A percentile compares a stretch with the other conserved stretches of the same genome.
Conservation (phyloP, 2,888 invertebrate genomes). For the Drosophila fungiperda region DNA sequence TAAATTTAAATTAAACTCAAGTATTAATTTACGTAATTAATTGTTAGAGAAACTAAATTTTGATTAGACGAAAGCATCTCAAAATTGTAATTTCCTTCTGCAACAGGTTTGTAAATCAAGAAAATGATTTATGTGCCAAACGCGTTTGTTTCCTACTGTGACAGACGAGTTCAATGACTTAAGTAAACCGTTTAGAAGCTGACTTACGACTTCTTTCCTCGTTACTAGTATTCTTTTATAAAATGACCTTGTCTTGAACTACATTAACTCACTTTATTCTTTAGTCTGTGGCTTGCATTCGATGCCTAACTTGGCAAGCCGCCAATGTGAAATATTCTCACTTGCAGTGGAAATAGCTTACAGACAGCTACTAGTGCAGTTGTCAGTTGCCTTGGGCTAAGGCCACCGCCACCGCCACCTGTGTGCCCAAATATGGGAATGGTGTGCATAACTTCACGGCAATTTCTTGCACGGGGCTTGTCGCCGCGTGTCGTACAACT, state of each 20-base stretch:
- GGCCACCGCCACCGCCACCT: slow-evolving; percentile 58
- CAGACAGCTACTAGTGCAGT: slow-evolving; percentile 17
- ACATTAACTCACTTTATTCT: slow-evolving; percentile 12
- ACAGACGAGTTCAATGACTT: slow-evolving; percentile 1
- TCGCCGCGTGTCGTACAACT: slow-evolving; percentile 74
- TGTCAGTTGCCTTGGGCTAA: slow-evolving; percentile 67
- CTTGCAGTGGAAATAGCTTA: slow-evolving; percentile 16
- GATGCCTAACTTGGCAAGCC: slow-evolving; percentile 25
- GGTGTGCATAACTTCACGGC: slow-evolving; percentile 74
- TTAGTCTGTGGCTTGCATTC: slow-evolving; percentile 27
- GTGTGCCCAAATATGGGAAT: slow-evolving; percentile 69
- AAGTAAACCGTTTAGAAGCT: not conserved
- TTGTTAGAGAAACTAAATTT: not conserved
- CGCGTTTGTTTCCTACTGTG: not conserved
- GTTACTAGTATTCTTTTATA: not conserved
- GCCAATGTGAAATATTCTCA: slow-evolving; percentile 42
- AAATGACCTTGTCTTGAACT: slow-evolving; percentile 41
- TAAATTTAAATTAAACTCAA: not conserved
- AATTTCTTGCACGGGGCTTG: slow-evolving; percentile 64
- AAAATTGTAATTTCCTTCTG: not conserved
- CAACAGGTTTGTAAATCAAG: not conserved
- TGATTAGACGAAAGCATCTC: not conserved
- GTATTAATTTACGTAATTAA: too few species aligned
- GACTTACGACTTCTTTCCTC: not conserved
- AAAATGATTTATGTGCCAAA: not conserved